Base-by-base conservation (phyloP, 1,140 invertebrate species). In the Brachionus rotundiformis region DNA sequence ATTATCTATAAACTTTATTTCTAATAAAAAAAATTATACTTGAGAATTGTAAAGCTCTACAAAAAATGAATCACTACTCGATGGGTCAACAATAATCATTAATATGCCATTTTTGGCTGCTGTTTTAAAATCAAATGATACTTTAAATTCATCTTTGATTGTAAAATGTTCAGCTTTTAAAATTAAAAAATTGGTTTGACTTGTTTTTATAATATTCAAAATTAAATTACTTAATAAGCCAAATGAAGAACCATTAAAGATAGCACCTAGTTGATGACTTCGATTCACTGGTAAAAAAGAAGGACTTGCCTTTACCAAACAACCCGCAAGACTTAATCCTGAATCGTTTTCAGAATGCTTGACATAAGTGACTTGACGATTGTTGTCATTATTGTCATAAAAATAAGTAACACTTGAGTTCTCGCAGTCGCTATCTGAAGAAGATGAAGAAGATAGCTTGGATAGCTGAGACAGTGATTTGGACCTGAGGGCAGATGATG, bases 41-140 rank as follows among this genome's bases (percentile, higher is more conserved):
- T 79, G 76, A 23, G 76, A 54, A 39, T 79, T 33, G 27, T 54
- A 59, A 25, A 79, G 29, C 33, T 79, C 76, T 16, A 79, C 54
- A 63, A 79, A 79, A 63, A 79, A 79, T 63, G 76, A 79, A 25
- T 79, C 76, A 13, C 54, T 36, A 23, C 44, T 59, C 11, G 8
- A 23, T 33, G 47, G 47, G 41, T 79, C 76, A 25, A 63, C 76
- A 63, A 79, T 39, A 3, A 79, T 79, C 76, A 79, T 54, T 7
- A 79, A 59, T 11, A 79, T 63, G 27, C 76, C 76, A 63, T 79
- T 63, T 63, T 39, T 54, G 1, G 47, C 19, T 19, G 76, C 23
- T 59, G 76, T 79, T 33, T 63, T 54, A 27, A 79, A 79, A 54
- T 79, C 59, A 63, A 79, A 79, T 27, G 76, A 79, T 0, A 79